These are phyloP conservation scores for Atherinosoma microstoma DNA, from an alignment of 2,797 vertebrate genomes.

Conservation along the genomic window DNA sequence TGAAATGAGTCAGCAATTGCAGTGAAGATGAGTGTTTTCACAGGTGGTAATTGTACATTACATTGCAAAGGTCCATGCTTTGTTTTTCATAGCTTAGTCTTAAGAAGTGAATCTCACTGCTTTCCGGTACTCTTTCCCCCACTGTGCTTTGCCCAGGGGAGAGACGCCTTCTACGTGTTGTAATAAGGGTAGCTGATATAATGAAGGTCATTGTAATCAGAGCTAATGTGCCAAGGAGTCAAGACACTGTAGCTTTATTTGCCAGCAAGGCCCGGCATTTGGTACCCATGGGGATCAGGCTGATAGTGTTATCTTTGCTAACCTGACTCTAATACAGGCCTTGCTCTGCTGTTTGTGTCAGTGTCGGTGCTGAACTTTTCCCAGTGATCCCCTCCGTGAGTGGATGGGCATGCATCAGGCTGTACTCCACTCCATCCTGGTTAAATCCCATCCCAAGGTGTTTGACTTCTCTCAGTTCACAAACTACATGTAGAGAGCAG, in stretches of 20 bases:
- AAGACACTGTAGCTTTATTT: constrained; percentile 84
- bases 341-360: constrained; percentile 80
- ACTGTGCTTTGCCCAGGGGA: constrained; percentile 79
- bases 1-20: constrained; percentile 36
- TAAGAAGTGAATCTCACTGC: constrained; percentile 66
- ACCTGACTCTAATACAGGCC: constrained; percentile 87
- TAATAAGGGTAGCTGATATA: constrained; percentile 88
- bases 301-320: constrained; percentile 87
- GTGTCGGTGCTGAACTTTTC: constrained; percentile 81
- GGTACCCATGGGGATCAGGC: constrained; percentile 79
- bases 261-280: constrained; percentile 79
- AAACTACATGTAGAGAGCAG: constrained; percentile 50
- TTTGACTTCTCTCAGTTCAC: constrained; percentile 70
- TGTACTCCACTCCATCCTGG: constrained; percentile 74
- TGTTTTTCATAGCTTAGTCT: constrained; percentile 51
- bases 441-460: constrained; percentile 86
- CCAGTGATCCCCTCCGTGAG: constrained; percentile 76
- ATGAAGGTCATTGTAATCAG: constrained; percentile 89
- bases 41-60: constrained; percentile 51
- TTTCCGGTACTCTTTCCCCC: constrained; percentile 76
- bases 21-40: constrained; percentile 28
- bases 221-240: constrained; percentile 86
- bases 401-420: constrained; percentile 72
- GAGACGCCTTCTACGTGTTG: constrained; percentile 78
- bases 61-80: constrained; percentile 31